Percentiles rank a stretch among this genome's conserved stretches.
Evolutionary conservation across 2,888 invertebrate species (phyloP).

Genomic region (Leptodirus hochenwartii): DNA sequence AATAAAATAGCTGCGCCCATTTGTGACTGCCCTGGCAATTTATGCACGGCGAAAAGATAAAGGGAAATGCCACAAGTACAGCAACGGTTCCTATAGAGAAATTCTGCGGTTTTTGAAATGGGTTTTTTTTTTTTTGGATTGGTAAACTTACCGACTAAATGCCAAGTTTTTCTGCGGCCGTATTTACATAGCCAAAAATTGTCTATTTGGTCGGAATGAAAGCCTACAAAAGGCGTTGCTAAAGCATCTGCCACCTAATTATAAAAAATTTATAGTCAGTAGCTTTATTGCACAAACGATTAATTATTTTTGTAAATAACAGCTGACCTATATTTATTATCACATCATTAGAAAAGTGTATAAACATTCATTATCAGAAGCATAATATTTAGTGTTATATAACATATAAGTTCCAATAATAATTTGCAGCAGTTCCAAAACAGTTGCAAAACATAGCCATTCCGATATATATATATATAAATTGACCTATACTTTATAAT

Average conservation of each 20-base stretch:
- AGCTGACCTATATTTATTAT: constrained; percentile 68
- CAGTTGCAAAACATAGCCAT: too few relatives aligned
- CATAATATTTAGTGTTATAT: constrained; percentile 11
- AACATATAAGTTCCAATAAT: too few relatives aligned
- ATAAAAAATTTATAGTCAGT: constrained; percentile 31
- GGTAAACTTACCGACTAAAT: constrained; percentile 72
- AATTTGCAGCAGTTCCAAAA: too few relatives aligned
- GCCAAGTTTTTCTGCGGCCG: constrained; percentile 77
- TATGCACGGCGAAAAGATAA: constrained; percentile 66
- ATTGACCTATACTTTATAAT: too few relatives aligned
- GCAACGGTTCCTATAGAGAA: constrained; percentile 47
- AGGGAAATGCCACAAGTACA: constrained; percentile 65
- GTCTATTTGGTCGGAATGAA: constrained; percentile 58
- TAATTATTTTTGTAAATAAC: constrained; percentile 30
- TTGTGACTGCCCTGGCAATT: constrained; percentile 42
- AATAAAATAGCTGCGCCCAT: constrained; percentile 58
- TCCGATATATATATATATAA: too few relatives aligned
- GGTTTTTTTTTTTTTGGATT: too few relatives aligned
- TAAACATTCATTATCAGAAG: constrained; percentile 34
- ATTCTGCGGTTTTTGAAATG: too few relatives aligned
- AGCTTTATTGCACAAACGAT: too few relatives aligned
- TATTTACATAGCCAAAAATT: constrained; percentile 47
- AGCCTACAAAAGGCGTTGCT: constrained; percentile 76
- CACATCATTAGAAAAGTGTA: constrained; percentile 37
- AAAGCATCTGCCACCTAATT: constrained; percentile 62